Evolutionary conservation across 2,888 invertebrate species (phyloP), one percentile per base, ranked within the genome.

Genomic region (Eulithis testata): DNA sequence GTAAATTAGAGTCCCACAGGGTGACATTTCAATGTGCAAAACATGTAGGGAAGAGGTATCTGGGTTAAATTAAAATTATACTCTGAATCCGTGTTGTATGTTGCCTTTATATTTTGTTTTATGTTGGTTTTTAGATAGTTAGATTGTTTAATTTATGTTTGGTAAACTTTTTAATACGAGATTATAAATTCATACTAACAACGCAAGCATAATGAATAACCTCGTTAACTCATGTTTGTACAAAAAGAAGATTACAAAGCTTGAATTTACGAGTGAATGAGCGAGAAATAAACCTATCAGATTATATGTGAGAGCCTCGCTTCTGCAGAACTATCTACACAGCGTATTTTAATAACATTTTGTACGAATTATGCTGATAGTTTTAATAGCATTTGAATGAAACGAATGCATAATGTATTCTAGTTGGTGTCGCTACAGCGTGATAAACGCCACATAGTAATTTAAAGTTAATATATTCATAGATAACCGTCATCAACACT

Each of bases 21-120:
- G 63, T 60, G 52, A 58, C 54, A 62, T 51, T 65, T 59, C 63
- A 69, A 71, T 69, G 69, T 63, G 64, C 62, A 69, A 68, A 63
- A 59, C 69, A 64, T 71, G 71, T 71, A 50, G 31, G 52, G 36
- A 62, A 61, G 56, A 63, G 63, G 57, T 65, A 65, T 61, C 63
- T 45, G 57, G 31, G 40, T 43, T 11, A 53, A 49, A 68, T 63
- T 61, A 43, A 62, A 67, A 57, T 65, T 44, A 65, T 62, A 55
- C 58, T 45, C 55, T 40, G 47, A 57, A 52, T 61, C 49, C 44
- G 37, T 54, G 65, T 21, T 21, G 21, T 61, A 51, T 66, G 58
- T 68, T 61, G 56, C 44, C 36, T 53, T 56, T 50, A 56, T 50
- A 66, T 66, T 57, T 12, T 9, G 47, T 59, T 55, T 53, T 57